Evolutionary conservation across 2,113 vertebrate species (phyloP), one percentile per base, ranked within the genome.

Genomic region (Tachysurus vachellii): DNA sequence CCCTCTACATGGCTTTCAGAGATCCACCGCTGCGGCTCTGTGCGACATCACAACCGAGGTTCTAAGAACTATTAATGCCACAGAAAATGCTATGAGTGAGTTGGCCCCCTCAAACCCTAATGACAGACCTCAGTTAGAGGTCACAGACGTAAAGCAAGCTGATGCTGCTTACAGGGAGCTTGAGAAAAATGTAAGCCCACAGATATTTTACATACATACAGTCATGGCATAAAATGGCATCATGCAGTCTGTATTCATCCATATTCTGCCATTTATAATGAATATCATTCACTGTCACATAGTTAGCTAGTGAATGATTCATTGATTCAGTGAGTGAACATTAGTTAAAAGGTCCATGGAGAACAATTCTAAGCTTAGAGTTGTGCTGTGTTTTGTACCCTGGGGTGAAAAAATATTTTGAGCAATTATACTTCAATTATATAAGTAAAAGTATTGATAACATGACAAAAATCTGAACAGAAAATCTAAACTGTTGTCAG

Each of bases 1-100:
- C 90, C 91, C 93, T 88, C 93, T 94, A 89, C 92, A 19, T 94
- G 95, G 93, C 85, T 85, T 95, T 94, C 95, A 96, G 96, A 96
- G 94, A 94, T 96, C 94, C 0, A 94, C 93, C 0, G 95, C 95
- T 8, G 94, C 94, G 80, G 96, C 95, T 94, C 94, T 97, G 91
- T 97, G 96, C 26, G 95, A 97, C 94, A 96, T 97, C 95, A 96
- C 96, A 56, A 95, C 93, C 91, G 94, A 96, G 95, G 94, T 93
- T 82, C 92, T 96, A 93, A 96, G 95, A 95, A 96, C 96, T 91
- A 93, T 97, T 94, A 97, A 96, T 54, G 93, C 95, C 91, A 96
- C 94, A 86, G 96, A 97, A 95, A 94, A 84, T 50, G 95, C 93
- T 0, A 93, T 96, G 92, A 91, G 93, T 28, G 95, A 96, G 91